Evolutionary conservation across 2,113 vertebrate species (phyloP).

Genomic region (Halichoeres trimaculatus): DNA sequence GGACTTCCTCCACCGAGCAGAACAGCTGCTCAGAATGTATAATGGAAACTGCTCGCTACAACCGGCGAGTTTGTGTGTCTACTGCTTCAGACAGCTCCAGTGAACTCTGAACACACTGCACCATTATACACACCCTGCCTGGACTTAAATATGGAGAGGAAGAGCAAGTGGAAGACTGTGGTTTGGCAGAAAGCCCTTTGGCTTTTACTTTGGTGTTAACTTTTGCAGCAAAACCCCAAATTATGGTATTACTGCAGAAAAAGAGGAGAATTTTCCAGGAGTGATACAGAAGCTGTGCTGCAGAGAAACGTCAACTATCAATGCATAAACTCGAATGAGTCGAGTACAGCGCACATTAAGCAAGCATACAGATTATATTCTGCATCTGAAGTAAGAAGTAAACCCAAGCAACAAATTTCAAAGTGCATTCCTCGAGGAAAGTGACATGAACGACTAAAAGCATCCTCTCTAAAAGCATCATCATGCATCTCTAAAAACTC

Average conservation of each 20-base stretch:
- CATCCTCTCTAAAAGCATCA: slow-evolving; percentile 10
- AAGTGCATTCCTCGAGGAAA: slow-evolving; percentile 47
- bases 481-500: neutral
- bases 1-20: slow-evolving; percentile 66
- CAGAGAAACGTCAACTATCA: slow-evolving; percentile 16
- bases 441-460: slow-evolving; percentile 12
- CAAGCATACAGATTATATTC: slow-evolving; percentile 8
- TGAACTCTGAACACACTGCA: slow-evolving; percentile 58
- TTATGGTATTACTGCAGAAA: slow-evolving; percentile 18
- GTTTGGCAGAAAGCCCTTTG: slow-evolving; percentile 20
- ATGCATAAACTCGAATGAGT: slow-evolving; percentile 31
- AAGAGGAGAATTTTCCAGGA: slow-evolving; percentile 14
- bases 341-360: slow-evolving; percentile 25
- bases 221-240: slow-evolving; percentile 25
- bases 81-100: slow-evolving; percentile 54
- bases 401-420: slow-evolving; percentile 22
- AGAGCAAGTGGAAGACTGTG: slow-evolving; percentile 25
- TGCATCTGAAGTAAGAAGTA: slow-evolving; percentile 11
- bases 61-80: slow-evolving; percentile 43
- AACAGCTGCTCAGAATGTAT: slow-evolving; percentile 77
- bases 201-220: slow-evolving; percentile 14
- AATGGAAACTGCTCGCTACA: slow-evolving; percentile 63
- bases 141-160: slow-evolving; percentile 28
- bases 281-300: neutral
- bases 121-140: slow-evolving; percentile 48